Base-by-base conservation (phyloP, 2,113 vertebrate species). In the Alexandromys fortis region DNA sequence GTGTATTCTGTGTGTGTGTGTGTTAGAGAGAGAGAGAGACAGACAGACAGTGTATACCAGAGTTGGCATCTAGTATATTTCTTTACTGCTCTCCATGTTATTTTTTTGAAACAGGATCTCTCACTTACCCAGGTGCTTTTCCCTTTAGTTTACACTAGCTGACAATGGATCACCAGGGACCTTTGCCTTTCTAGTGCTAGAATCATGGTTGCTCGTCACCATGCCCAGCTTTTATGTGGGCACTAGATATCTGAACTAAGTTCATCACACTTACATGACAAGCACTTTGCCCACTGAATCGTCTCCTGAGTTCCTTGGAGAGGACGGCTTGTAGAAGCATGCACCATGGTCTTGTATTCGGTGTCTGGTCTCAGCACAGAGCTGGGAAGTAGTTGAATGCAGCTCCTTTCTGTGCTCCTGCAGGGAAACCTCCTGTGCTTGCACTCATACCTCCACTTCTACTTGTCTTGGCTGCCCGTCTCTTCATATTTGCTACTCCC, bases 381-480 rank as follows among this genome's bases (percentile, higher is more conserved):
- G 35, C 49, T 11, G 4, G 67, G 78, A 45, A 11, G 0, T 2
- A 17, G 55, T 3, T 33, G 77, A 55, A 55, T 52, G 10, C 1
- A 0, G 16, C 26, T 38, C 0, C 65, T 72, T 8, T 72, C 68
- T 72, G 35, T 72, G 68, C 68, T 72, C 17, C 17, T n/a, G 70
- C 35, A 72, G 67, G 68, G 14, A 72, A n/a, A 19, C 33, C 68
- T 72, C 68, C 17, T 72, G 68, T n/a, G 35, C 70, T 72, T 22
- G 3, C 35, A 3, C 2, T 3, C 0, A 7, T 0, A 9, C 30
- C 12, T 28, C 76, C 45, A 14, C 13, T 17, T 24, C 14, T n/a
- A n/a, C 4, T n/a, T 72, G 68, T 35, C 16, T 19, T 72, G 3
- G 14, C 28, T 0, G 12, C 13, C 5, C 16, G 3, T 16, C 30